Base-by-base conservation (phyloP, 1,140 invertebrate species). In the Drosophila takahashii region DNA sequence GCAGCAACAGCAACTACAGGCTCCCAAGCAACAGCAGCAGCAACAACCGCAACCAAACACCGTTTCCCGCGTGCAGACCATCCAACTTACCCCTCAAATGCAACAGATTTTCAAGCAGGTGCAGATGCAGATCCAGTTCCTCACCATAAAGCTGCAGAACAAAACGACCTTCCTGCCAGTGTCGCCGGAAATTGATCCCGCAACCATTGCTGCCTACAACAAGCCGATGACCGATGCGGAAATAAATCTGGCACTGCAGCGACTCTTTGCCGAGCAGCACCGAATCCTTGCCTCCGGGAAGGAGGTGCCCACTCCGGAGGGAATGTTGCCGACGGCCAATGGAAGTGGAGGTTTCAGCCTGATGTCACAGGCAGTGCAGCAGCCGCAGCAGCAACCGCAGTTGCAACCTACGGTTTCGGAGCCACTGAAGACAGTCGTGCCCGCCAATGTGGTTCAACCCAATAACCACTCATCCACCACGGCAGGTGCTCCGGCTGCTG, bases 251-350 rank as follows among this genome's bases (percentile, higher is more conserved):
- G 91, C 93, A 4, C 71, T 95, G 42, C 94, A 94, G 71, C 91
- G 92, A 16, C 72, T 95, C 10, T 94, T 94, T 79, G 91, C 92
- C 13, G 94, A 95, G 59, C 95, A 95, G 80, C 94, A 95, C 57
- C 94, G 94, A 71, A 95, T 95, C 58, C 80, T 95, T 53, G 93
- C 94, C 4, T 93, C 93, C 0, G 94, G 94, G 16, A 95, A 95
- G 92, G 90, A 95, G 57, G 92, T 95, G 61, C 94, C 94, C 7
- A 94, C 94, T 11, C 93, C 93, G 16, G 93, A 93, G 56, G 81
- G 65, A 7, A 80, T 90, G 62, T 39, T 91, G 7, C 74, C 87
- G 0, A 79, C 81, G 10, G 50, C 81, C 5, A 90, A 81, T 39
- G 83, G 78, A 18, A 77, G 9, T 36, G 64, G 44, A 34, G 64